phyloP scores from a whole-genome alignment of 2,797 vertebrate genomes.

The Etheostoma perlongum region DNA sequence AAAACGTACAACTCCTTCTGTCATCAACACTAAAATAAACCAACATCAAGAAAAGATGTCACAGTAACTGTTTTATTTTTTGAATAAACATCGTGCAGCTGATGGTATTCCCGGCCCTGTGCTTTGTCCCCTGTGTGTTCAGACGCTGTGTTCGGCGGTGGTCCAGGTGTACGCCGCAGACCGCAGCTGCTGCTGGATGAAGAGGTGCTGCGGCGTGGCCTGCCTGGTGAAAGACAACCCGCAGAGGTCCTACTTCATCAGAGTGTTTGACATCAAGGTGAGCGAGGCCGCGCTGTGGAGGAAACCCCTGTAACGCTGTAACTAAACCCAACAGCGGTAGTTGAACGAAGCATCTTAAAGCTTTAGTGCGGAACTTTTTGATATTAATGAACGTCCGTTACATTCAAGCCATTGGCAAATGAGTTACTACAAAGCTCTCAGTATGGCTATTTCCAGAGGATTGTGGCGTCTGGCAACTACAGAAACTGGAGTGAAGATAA shows the following conservation, averaged over 20 bases:
- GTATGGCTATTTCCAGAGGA: too few relatives aligned
- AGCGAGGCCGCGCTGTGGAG: constrained; percentile 51
- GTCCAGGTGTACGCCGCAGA: constrained; percentile 94
- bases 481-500: too few relatives aligned
- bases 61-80: not conserved
- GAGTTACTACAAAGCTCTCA: too few relatives aligned
- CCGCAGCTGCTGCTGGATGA: constrained; percentile 91
- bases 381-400: too few relatives aligned
- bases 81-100: fast-evolving
- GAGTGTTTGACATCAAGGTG: constrained; percentile 98
- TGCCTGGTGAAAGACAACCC: constrained; percentile 99
- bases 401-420: too few relatives aligned
- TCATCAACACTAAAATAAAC: too few relatives aligned
- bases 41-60: too few relatives aligned
- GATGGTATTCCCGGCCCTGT: not conserved
- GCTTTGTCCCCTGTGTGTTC: constrained; percentile 8
- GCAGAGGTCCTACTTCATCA: constrained; percentile 97
- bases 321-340: too few relatives aligned
- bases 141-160: constrained; percentile 96
- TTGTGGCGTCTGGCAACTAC: too few relatives aligned
- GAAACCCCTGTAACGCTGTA: not conserved
- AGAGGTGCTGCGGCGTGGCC: constrained; percentile 96
- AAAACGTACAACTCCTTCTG: too few relatives aligned
- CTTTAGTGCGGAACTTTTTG: too few relatives aligned
- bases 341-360: too few relatives aligned